Evolutionary conservation across 37 sponge, comb jelly and placozoan species (phyloP).

Genomic region (Eunapius fragilis): DNA sequence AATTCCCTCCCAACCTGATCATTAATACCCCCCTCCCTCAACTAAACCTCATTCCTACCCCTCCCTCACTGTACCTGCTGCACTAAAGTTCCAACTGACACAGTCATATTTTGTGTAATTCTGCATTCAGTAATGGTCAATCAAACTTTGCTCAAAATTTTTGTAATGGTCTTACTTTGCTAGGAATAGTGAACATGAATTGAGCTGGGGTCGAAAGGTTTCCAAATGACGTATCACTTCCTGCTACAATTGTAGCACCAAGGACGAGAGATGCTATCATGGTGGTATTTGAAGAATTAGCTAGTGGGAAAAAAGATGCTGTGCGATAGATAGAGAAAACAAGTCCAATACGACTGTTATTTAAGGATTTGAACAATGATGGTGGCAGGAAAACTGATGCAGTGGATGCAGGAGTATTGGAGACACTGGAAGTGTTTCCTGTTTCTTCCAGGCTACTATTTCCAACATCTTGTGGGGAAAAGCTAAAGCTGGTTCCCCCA

Average conservation of each 20-base stretch:
- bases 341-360: not conserved
- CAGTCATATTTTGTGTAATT: not conserved
- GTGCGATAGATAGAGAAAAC: constrained; percentile 18
- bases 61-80: not conserved
- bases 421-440: not conserved
- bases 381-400: constrained; percentile 13
- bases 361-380: not conserved
- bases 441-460: not conserved
- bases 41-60: too few relatives aligned
- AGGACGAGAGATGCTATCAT: not conserved
- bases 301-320: constrained; percentile 5
- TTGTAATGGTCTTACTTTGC: not conserved
- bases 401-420: not conserved
- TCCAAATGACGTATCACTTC: too few relatives aligned
- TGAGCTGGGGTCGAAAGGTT: too few relatives aligned
- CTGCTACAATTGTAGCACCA: not conserved
- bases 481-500: not conserved
- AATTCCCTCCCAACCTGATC: too few relatives aligned
- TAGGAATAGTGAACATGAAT: not conserved
- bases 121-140: not conserved
- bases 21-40: too few relatives aligned
- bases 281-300: not conserved
- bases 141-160: not conserved
- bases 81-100: constrained; percentile 21
- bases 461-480: too few relatives aligned